Conservation (phyloP, 2,888 invertebrate species). For the Biston stratarius region DNA sequence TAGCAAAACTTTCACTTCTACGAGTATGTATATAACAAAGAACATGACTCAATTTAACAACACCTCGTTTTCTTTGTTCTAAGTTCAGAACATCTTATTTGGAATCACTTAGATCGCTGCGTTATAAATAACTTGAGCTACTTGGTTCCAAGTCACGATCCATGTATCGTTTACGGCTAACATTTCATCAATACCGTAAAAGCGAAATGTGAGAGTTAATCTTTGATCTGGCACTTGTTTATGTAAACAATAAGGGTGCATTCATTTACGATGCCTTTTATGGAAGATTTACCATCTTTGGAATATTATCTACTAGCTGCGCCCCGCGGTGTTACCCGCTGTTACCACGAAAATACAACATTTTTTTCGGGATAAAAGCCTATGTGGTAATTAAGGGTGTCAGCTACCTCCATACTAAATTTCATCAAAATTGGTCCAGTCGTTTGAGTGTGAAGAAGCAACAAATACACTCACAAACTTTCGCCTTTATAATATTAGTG, state of each 20-base stretch:
- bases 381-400: too few relatives aligned
- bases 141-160: constrained; percentile 50
- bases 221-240: constrained; percentile 33
- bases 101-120: constrained; percentile 39
- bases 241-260: constrained; percentile 55
- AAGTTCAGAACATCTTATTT: constrained; percentile 26
- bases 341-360: too few relatives aligned
- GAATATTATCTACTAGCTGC: not conserved
- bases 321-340: not conserved
- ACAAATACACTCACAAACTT: too few relatives aligned
- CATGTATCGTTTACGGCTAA: constrained; percentile 51
- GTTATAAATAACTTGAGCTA: constrained; percentile 47
- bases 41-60: constrained; percentile 36
- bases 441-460: too few relatives aligned
- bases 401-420: too few relatives aligned
- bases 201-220: constrained; percentile 49
- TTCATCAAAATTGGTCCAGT: too few relatives aligned
- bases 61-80: constrained; percentile 26
- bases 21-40: constrained; percentile 16
- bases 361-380: too few relatives aligned
- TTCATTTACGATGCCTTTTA: constrained; percentile 41
- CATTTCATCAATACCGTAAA: constrained; percentile 72
- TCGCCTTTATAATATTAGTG: too few relatives aligned
- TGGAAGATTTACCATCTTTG: constrained; percentile 39
- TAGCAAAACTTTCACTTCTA: constrained; percentile 38